Base-by-base conservation (phyloP, 1,140 invertebrate species). In the Eueides isabella region DNA sequence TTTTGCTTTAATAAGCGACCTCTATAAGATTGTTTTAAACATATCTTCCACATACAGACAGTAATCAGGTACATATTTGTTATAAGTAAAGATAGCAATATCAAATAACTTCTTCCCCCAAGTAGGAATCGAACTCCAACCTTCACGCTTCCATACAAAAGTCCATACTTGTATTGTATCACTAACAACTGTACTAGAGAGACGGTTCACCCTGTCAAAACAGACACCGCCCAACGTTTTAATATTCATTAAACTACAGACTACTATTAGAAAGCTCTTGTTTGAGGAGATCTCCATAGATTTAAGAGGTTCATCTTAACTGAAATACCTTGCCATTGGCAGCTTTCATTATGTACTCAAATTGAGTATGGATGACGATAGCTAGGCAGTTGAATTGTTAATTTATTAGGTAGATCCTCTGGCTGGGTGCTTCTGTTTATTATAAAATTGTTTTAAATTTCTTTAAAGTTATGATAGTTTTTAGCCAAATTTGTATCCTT, bases 171-270 rank as follows among this genome's bases (percentile, higher is more conserved):
- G n/a, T 16, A 3, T 14, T 5, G 12, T 41, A 4, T 41, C 16
- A 41, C 16, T 41, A 14, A 41, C n/a, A n/a, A 23, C 9, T 23
- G 41, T 19, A 16, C 41, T 16, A n/a, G n/a, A n/a, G n/a, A n/a
- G n/a, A 4, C 5, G 16, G 6, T 16, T 38, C 14, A 0, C 14
- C 35, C 48, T 55, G 48, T 55, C 48, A 55, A 23, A 55, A 55
- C 48, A 26, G 3, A 55, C 48, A 55, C 48, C 11, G 11, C 26
- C 19, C 48, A n/a, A 23, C 23, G 26, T 23, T 26, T 55, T 55
- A 55, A 55, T 55, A 55, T 55, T 55, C 19, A 55, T 55, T 55
- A 26, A 48, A 26, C 19, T 55, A 55, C 19, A 26, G 48, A 26
- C 48, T 23, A 48, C 41, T 19, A 9, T n/a, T 55, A 23, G 19